These are phyloP conservation scores for Hippolais icterina DNA, from an alignment of 2,113 vertebrate species.

Conservation along the genomic window DNA sequence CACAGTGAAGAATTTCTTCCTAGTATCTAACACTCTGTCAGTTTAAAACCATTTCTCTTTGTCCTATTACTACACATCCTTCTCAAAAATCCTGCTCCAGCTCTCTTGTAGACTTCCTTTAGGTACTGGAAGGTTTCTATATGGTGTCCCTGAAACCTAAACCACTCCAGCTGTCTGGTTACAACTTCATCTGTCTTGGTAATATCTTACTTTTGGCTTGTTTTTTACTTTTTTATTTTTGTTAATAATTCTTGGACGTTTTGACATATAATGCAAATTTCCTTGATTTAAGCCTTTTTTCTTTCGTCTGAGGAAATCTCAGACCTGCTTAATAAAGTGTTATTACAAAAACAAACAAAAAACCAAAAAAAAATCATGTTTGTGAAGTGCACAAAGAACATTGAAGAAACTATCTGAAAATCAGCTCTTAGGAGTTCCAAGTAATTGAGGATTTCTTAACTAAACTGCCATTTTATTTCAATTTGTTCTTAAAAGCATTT, in stretches of 20 bases:
- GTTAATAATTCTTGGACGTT: accelerated
- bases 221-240: not conserved
- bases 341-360: not conserved
- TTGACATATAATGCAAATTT: not conserved
- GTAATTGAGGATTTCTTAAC: not conserved
- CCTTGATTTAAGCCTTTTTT: not conserved
- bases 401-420: not conserved
- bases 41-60: not conserved
- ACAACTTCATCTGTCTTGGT: not conserved
- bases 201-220: not conserved
- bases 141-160: not conserved
- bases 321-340: not conserved
- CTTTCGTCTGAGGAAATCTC: not conserved
- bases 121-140: not conserved
- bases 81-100: not conserved
- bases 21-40: not conserved
- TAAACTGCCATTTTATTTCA: not conserved
- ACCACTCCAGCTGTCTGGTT: accelerated
- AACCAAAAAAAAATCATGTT: not conserved
- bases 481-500: not conserved
- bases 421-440: not conserved
- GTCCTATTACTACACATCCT: not conserved
- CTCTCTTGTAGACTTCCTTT: not conserved
- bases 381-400: not conserved
- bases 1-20: not conserved